A percentile compares a stretch with the other conserved stretches of the same genome.
Conservation (phyloP, 2,797 vertebrate genomes). For the Dryobates pubescens region DNA sequence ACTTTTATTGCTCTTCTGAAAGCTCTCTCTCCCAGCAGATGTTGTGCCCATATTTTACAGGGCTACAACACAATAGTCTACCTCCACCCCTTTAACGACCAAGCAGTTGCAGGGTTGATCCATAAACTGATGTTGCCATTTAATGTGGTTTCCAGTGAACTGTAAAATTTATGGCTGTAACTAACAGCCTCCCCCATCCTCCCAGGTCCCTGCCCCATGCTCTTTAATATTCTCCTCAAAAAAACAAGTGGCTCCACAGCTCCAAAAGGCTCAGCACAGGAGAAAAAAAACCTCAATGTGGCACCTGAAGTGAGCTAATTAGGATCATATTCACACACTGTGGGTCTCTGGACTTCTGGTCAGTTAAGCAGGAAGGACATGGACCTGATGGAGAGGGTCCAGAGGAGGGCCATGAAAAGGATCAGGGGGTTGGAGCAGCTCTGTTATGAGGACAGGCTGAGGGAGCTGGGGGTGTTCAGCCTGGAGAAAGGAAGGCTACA, state of each 20-base stretch:
- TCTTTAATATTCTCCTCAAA: constrained; percentile 64
- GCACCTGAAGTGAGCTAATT: constrained; percentile 63
- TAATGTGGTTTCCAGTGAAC: constrained; percentile 76
- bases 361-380: not conserved
- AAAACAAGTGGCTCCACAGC: constrained; percentile 55
- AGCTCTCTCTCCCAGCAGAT: constrained; percentile 51
- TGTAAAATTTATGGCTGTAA: constrained; percentile 75
- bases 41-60: constrained; percentile 55
- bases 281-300: not conserved
- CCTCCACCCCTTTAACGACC: constrained; percentile 52
- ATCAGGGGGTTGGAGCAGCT: too few species aligned
- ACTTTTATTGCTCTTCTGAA: constrained; percentile 42
- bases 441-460: too few species aligned
- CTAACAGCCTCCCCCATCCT: constrained; percentile 39
- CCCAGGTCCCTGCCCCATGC: not conserved
- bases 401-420: too few species aligned
- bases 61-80: constrained; percentile 59
- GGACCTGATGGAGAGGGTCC: too few species aligned
- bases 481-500: too few species aligned
- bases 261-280: not conserved
- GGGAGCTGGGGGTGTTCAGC: too few species aligned
- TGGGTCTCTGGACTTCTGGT: not conserved
- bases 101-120: constrained; percentile 61
- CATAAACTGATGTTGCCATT: constrained; percentile 70
- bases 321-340: constrained; percentile 5